Percentiles rank a stretch among this genome's conserved stretches.
These are phyloP conservation scores for Bilobella aurantiaca DNA, from an alignment of 1,140 invertebrate species.

Conservation along the genomic window DNA sequence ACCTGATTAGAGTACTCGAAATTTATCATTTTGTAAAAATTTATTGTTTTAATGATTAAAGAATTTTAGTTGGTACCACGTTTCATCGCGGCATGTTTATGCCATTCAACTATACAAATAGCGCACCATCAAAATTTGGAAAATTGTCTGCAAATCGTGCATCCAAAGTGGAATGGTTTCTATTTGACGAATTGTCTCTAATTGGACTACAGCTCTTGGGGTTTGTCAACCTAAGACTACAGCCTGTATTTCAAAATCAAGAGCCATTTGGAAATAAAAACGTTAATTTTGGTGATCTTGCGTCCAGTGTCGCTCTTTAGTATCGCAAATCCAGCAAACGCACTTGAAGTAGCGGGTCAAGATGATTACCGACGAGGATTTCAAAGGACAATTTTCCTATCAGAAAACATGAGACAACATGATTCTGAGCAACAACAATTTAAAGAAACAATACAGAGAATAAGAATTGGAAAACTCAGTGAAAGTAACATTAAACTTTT, in stretches of 20 bases:
- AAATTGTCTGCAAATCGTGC: not conserved
- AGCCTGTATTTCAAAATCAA: not conserved
- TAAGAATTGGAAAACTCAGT: not conserved
- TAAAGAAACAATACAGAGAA: not conserved
- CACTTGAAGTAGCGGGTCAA: not conserved
- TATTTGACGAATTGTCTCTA: not conserved
- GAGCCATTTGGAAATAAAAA: not conserved
- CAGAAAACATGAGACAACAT: not conserved
- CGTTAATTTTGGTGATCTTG: not conserved
- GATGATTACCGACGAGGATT: not conserved
- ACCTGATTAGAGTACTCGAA: too few species aligned
- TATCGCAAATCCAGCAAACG: not conserved
- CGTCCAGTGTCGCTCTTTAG: not conserved
- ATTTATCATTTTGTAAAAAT: too few species aligned
- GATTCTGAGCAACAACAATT: not conserved
- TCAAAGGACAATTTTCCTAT: not conserved
- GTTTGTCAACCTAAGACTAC: not conserved
- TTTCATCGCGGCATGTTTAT: too few species aligned
- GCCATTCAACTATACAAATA: not conserved
- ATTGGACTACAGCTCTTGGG: not conserved
- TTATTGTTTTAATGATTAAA: too few species aligned
- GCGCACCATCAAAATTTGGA: not conserved
- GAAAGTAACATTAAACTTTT: too few species aligned
- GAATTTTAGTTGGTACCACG: too few species aligned
- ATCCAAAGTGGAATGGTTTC: not conserved